Base-by-base conservation (phyloP, 2,888 invertebrate genomes). In the Diarsia dahlii region DNA sequence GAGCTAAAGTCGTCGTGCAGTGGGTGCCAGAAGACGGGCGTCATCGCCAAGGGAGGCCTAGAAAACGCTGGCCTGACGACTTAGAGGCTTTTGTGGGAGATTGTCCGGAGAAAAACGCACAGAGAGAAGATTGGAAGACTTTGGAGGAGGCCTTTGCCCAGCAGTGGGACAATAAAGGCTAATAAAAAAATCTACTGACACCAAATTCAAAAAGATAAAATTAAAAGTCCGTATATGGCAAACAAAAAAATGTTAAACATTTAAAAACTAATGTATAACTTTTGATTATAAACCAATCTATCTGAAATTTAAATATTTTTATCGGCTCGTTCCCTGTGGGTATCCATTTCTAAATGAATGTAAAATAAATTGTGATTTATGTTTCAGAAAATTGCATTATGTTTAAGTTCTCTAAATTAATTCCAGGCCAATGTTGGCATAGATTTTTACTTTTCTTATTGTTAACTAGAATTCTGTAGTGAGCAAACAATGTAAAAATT, bases 291-390 rank as follows among this genome's bases (percentile, higher is more conserved):
- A 80, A 72, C n/a, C 52, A 72, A 73, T 71, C 23, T 34, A 48
- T 73, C 18, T 54, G 3, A 52, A 72, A 80, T 72, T 34, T 69
- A n/a, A 74, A 79, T 75, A 68, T 79, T 71, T 65, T 58, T 64
- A 54, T 68, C 4, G 8, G 10, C 2, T 39, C 18, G 23, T 60
- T 23, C 34, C 39, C 13, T 8, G 48, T 1, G 20, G 46, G 10
- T 2, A 34, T 20, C 9, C 48, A 10, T 65, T 9, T 8, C 46
- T n/a, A 58, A 15, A 34, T 18, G 0, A 77, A 72, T 28, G 12
- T 52, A 60, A 69, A 70, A 72, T 52, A 58, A 66, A 77, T 62
- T 3, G 6, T 5, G 50, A 62, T 70, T 67, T 23, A 52, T 9
- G 2, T 56, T 64, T 70, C 15, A 12, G n/a, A 68, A 70, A 67